phyloP scores from a whole-genome alignment of 2,888 invertebrate genomes.

The Lochmaea capreae region DNA sequence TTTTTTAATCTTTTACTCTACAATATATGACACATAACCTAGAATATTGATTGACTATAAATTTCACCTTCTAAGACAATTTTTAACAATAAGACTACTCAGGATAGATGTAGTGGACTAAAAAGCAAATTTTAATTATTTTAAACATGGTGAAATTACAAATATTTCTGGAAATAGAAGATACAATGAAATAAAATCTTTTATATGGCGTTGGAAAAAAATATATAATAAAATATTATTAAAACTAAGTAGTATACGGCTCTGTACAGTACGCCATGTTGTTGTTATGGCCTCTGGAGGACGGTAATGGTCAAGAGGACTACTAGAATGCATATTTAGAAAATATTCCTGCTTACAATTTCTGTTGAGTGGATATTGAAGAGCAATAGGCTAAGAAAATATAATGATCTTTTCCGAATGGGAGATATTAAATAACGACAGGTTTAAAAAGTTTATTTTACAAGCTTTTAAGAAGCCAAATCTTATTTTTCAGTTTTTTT shows the following conservation, averaged over 20 bases:
- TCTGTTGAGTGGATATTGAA: conserved; percentile 40
- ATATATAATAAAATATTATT: not conserved
- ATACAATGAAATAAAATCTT: no score
- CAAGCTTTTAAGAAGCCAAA: not conserved
- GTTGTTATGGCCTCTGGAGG: conserved; percentile 61
- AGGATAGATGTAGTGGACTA: no score
- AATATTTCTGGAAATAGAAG: no score
- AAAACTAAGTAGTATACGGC: conserved; percentile 19
- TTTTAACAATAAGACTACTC: no score
- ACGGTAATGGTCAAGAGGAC: conserved; percentile 59
- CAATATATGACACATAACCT: no score
- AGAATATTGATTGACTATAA: no score
- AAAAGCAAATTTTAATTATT: no score
- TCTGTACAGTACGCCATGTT: conserved; percentile 38
- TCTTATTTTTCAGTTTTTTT: no score
- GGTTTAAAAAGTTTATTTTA: conserved; percentile 12
- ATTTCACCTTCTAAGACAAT: no score
- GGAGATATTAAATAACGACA: conserved; percentile 30
- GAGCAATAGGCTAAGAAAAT: conserved; percentile 37
- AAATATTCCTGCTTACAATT: conserved; percentile 43
- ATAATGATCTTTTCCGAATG: conserved; percentile 38
- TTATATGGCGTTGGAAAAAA: no score
- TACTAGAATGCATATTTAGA: conserved; percentile 56
- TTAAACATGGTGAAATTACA: no score
- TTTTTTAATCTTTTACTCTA: no score